Evolutionary conservation across 1,140 invertebrate genomes (phyloP), one percentile per base, ranked within the genome.

Genomic region (Pollicipes pollicipes): DNA sequence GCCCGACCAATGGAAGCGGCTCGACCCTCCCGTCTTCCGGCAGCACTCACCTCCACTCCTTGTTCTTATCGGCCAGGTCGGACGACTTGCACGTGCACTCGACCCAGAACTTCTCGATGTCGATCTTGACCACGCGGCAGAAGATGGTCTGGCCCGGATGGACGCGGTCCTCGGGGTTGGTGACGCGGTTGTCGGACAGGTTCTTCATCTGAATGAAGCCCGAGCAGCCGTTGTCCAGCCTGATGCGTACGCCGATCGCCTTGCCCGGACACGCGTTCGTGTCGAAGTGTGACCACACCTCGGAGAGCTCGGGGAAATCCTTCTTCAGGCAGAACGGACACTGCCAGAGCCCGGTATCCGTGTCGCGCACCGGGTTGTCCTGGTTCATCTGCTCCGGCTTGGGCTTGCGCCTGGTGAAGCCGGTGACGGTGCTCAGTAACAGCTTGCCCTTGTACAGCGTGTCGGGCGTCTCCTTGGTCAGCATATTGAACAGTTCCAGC

Each of bases 261-360:
- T 95, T 90, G 0, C 97, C 97, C 0, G 91, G 94, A 83, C 97
- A 99, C 29, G 89, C 87, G 37, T 90, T 91, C 64, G 92, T 89
- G 81, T 98, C 95, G 82, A 98, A 98, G 81, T 98, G 95, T 82
- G 94, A 95, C 95, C 95, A 98, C 6, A 98, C 85, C 81, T 98
- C 94, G 58, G 91, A 93, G 0, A 98, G 82, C 78, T 98, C 95
- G 0, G 91, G 89, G 76, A 98, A 97, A 78, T 96, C 90, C 79
- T 93, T 95, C 77, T 95, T 95, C 73, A 90, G 81, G 83, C 97
- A 99, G 78, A 97, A 97, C 0, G 95, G 95, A 83, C 97, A 99
- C 77, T 95, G 91, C 94, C 95, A 99, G 10, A 95, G 82, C 6
- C 91, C 90, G 37, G 91, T 94, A 76, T 96, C 93, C 72, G 74